Evolutionary conservation across 2,888 invertebrate species (phyloP).

Genomic region (Troides aeacus): DNA sequence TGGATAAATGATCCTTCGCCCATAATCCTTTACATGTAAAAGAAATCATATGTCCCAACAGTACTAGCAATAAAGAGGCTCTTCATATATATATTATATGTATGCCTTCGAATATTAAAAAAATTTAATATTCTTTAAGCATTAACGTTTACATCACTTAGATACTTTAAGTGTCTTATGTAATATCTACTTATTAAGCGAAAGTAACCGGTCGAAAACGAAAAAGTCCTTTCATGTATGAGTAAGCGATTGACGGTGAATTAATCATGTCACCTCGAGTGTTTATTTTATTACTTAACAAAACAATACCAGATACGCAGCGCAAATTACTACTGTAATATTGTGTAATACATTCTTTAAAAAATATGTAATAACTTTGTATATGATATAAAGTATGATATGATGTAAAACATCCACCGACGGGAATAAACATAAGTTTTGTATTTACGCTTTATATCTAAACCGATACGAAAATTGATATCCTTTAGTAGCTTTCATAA

Average conservation of each 20-base stretch:
- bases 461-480: too few species aligned
- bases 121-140: not conserved
- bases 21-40: too few species aligned
- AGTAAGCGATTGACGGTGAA: not conserved
- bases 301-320: not conserved
- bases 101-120: not conserved
- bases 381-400: not conserved
- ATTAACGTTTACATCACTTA: not conserved
- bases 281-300: not conserved
- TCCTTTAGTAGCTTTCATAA: too few species aligned
- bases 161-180: not conserved
- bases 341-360: not conserved
- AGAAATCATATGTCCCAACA: too few species aligned
- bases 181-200: not conserved
- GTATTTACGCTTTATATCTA: too few species aligned
- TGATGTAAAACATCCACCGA: too few species aligned
- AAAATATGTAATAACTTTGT: not conserved
- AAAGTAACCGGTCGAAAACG: not conserved
- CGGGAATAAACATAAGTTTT: too few species aligned
- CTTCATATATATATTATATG: too few species aligned
- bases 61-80: too few species aligned
- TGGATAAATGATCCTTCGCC: too few species aligned
- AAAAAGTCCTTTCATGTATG: constrained; percentile 1
- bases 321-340: not conserved
- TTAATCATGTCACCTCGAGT: not conserved